Percentiles rank a stretch among this genome's conserved stretches.
phyloP scores from a whole-genome alignment of 1,140 invertebrate species.

The Pararge aegeria region DNA sequence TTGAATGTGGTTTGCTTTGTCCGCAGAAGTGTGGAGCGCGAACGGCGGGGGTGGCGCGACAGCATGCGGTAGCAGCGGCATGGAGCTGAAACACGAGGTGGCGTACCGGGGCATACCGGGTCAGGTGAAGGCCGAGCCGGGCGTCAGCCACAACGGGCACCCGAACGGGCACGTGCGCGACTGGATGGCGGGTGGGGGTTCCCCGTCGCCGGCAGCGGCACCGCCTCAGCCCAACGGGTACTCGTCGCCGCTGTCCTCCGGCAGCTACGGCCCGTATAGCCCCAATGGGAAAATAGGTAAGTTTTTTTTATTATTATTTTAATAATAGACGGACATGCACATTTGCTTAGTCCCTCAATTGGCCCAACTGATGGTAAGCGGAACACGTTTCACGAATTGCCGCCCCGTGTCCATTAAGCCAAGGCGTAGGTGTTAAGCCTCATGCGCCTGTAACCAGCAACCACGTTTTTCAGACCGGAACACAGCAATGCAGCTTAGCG shows the following conservation, averaged over 20 bases:
- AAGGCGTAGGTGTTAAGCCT: too few relatives aligned
- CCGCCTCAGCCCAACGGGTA: slow-evolving; percentile 86
- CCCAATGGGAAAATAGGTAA: slow-evolving; percentile 92
- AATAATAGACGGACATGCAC: too few relatives aligned
- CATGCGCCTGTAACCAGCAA: too few relatives aligned
- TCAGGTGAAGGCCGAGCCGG: slow-evolving; percentile 73
- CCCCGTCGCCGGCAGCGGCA: slow-evolving; percentile 60
- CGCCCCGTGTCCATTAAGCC: too few relatives aligned
- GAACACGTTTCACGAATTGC: too few relatives aligned
- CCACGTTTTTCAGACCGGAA: too few relatives aligned
- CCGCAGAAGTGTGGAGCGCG: slow-evolving; percentile 74
- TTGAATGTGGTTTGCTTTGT: not conserved
- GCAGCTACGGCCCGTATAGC: slow-evolving; percentile 92
- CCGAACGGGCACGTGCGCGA: slow-evolving; percentile 90
- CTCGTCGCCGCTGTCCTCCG: slow-evolving; percentile 89
- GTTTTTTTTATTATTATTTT: too few relatives aligned
- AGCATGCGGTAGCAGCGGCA: slow-evolving; percentile 74
- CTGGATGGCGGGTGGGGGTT: slow-evolving; percentile 87
- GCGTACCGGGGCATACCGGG: slow-evolving; percentile 66
- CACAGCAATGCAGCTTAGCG: too few relatives aligned
- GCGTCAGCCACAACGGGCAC: slow-evolving; percentile 80
- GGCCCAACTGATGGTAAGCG: too few relatives aligned
- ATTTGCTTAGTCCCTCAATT: too few relatives aligned
- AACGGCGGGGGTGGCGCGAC: slow-evolving; percentile 68
- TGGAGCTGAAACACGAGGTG: slow-evolving; percentile 75